A percentile compares a stretch with the other conserved stretches of the same genome.
Conservation (phyloP, 2,888 invertebrate genomes). For the Apotomis capreana region DNA sequence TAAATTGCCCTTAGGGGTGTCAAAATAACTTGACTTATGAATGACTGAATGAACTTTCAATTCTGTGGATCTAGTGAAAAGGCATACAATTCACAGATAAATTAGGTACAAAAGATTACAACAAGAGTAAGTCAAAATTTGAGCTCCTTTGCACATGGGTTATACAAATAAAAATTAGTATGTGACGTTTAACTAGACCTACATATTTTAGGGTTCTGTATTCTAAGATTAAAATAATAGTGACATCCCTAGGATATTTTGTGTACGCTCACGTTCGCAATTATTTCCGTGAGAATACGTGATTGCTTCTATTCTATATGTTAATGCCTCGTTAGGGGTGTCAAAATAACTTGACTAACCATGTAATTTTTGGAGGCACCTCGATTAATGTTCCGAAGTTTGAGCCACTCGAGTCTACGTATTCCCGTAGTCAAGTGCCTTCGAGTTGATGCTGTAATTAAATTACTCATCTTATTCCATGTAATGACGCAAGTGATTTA, state of each 20-base stretch:
- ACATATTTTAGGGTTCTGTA: too few relatives aligned
- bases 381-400: constrained; percentile 43
- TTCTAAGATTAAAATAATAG: background rate
- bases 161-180: too few relatives aligned
- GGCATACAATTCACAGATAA: too few relatives aligned
- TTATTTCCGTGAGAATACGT: background rate
- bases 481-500: constrained; percentile 65
- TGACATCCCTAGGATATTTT: constrained; percentile 16
- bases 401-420: constrained; percentile 50
- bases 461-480: constrained; percentile 64
- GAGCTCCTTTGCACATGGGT: too few relatives aligned
- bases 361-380: constrained; percentile 23
- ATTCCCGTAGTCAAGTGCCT: constrained; percentile 51
- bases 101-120: too few relatives aligned
- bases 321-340: constrained; percentile 21
- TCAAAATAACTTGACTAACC: constrained; percentile 20
- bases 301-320: constrained; percentile 3
- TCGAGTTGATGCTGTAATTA: constrained; percentile 67
- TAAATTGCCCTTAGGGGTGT: constrained; percentile 14
- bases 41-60: too few relatives aligned
- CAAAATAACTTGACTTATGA: constrained; percentile 17
- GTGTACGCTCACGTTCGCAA: constrained; percentile 22
- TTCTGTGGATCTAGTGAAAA: too few relatives aligned
- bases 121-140: too few relatives aligned
- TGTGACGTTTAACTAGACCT: too few relatives aligned